Evolutionary conservation across 2,113 vertebrate species (phyloP).

Genomic region (Calonectris borealis): DNA sequence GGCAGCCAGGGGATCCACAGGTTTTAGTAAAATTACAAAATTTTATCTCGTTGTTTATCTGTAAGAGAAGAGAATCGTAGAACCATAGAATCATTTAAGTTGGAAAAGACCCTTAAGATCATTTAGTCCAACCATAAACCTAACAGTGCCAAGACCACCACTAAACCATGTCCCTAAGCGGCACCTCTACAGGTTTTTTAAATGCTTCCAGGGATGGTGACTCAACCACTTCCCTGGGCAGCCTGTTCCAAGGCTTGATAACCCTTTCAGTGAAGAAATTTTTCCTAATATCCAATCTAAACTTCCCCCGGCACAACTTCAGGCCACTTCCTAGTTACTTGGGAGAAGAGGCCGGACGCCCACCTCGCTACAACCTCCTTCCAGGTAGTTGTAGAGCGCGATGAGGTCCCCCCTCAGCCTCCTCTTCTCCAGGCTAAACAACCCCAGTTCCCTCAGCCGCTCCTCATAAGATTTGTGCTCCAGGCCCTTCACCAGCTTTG

Average conservation of each 20-base stretch:
- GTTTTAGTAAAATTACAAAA: not conserved
- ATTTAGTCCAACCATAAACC: not conserved
- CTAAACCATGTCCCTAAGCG: not conserved
- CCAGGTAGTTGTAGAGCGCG: accelerated
- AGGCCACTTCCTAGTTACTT: not conserved
- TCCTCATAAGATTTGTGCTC: not conserved
- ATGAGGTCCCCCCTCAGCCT: not conserved
- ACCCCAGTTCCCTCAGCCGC: not conserved
- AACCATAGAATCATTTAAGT: not conserved
- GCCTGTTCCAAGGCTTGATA: not conserved
- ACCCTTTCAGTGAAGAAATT: not conserved
- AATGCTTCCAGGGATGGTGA: not conserved
- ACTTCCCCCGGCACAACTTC: not conserved
- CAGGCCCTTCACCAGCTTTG: not conserved
- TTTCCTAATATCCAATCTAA: not conserved
- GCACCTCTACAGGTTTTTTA: accelerated
- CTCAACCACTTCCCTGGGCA: not conserved
- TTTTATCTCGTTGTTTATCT: not conserved
- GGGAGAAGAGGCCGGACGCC: not conserved
- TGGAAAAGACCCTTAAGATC: not conserved
- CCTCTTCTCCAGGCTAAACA: not conserved
- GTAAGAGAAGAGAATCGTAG: not conserved
- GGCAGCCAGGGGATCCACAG: not conserved
- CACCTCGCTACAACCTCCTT: not conserved
- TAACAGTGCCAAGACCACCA: not conserved